Evolutionary conservation across 1,140 invertebrate species (phyloP), one percentile per base, ranked within the genome.

Genomic region (Aphelenchoides fujianensis): DNA sequence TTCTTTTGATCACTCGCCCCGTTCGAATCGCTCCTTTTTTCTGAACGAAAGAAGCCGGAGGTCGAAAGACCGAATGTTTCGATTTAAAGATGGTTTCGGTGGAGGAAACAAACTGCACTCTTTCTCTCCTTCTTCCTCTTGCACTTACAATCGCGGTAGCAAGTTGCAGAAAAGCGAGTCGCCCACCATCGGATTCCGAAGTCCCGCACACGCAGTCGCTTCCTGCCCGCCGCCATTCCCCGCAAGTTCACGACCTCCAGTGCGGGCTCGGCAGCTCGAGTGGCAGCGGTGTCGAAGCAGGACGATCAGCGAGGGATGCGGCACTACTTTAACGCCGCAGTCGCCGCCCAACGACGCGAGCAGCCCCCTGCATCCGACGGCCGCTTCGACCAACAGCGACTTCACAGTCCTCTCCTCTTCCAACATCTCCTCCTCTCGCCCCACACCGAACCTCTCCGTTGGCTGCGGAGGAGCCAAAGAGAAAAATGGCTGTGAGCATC

Each of bases 161-260:
- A 5, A 5, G 28, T 59, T 59, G 5, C 55, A 59, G 55, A 59
- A 59, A 59, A 59, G 23, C 55, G 55, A 59, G 12, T 59, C 55
- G 5, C 12, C 5, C 23, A 30, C 19, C 5, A 32, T 5, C 55
- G 23, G 55, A 59, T 23, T 59, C 55, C 23, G 55, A 5, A 59
- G 19, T 7, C 55, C 19, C 5, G 55, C 55, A 5, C 41, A 48
- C 41, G 12, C 12, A 12, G 23, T 23, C 12, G 23, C 12, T 23
- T 23, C 41, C 12, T 12, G 41, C 23, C 41, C 23, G 41, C 41
- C 41, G 23, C 41, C 23, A 59, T 59, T 5, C 5, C 5, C 28
- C 55, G 55, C 5, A 59, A 5, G 34, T 19, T 32, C 28, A 59
- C 55, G 34, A 5, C 23, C 55, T 7, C 12, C 5, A 7, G 23